Percentiles rank a stretch among this genome's conserved stretches.
These are phyloP conservation scores for Pterobdella sp. DNA, from an alignment of 2,888 invertebrate genomes.

Conservation along the genomic window DNA sequence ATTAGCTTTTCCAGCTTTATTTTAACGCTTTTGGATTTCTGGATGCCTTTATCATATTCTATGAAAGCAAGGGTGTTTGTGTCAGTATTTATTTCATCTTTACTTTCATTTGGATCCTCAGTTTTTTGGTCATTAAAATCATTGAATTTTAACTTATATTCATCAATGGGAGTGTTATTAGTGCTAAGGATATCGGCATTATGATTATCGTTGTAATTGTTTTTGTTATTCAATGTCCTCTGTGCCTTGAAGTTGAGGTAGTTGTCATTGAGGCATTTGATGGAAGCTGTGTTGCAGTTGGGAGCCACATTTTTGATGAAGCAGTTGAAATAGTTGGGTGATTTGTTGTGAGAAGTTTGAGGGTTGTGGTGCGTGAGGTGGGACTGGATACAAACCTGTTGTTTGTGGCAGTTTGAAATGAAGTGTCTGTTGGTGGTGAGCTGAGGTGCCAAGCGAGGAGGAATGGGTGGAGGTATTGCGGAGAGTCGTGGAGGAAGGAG, in stretches of 20 bases:
- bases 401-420: not conserved
- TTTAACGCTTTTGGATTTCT: too few species aligned
- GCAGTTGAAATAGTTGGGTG: not conserved
- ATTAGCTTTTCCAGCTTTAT: too few species aligned
- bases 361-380: not conserved
- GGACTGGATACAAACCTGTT: not conserved
- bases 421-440: not conserved
- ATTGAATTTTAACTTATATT: not conserved
- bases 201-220: not conserved
- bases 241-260: not conserved
- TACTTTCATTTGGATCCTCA: not conserved
- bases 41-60: too few species aligned
- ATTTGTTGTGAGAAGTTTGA: not conserved
- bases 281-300: not conserved
- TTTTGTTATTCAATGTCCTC: not conserved
- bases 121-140: not conserved
- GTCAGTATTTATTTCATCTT: not conserved
- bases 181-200: not conserved
- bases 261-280: not conserved
- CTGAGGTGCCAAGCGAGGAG: not conserved
- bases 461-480: not conserved
- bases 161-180: not conserved
- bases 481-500: not conserved
- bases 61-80: too few species aligned
- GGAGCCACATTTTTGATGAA: not conserved